Conservation (phyloP, 2,888 invertebrate genomes). For the Gymnosoma rotundatum region DNA sequence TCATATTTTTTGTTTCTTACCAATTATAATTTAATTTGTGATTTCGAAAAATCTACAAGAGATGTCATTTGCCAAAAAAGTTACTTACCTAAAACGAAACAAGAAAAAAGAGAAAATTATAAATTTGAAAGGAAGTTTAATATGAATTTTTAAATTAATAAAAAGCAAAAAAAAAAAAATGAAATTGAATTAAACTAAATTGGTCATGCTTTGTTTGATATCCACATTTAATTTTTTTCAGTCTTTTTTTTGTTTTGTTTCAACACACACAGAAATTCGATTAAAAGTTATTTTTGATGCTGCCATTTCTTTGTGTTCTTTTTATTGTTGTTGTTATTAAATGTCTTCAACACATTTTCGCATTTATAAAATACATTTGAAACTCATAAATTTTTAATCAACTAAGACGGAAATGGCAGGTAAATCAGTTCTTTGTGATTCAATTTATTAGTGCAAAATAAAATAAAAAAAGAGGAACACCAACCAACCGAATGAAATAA, state of each 20-base stretch:
- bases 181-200: slow-evolving; percentile 35
- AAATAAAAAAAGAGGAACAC: slow-evolving; percentile 21
- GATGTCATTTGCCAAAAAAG: slow-evolving; percentile 9
- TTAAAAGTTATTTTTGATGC: slow-evolving; percentile 40
- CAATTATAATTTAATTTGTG: slow-evolving; percentile 21
- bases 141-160: slow-evolving; percentile 15
- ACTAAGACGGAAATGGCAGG: slow-evolving; percentile 71
- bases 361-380: slow-evolving; percentile 66
- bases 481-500: slow-evolving; percentile 31
- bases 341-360: slow-evolving; percentile 1
- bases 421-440: slow-evolving; percentile 55
- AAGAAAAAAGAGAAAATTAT: slow-evolving; percentile 39
- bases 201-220: slow-evolving; percentile 40
- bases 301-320: slow-evolving; percentile 6
- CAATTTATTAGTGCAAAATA: slow-evolving; percentile 58
- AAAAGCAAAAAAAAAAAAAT: slow-evolving; percentile 3
- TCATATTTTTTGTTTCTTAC: slow-evolving; percentile 35
- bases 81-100: slow-evolving; percentile 64
- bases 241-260: background rate
- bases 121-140: slow-evolving; percentile 25
- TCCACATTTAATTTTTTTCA: background rate
- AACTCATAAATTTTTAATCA: slow-evolving; percentile 74
- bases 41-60: slow-evolving; percentile 14
- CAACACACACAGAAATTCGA: slow-evolving; percentile 23
- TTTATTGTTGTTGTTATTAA: background rate